Conservation (phyloP, 1,140 invertebrate species). For the Paramacrobiotus metropolitanus region DNA sequence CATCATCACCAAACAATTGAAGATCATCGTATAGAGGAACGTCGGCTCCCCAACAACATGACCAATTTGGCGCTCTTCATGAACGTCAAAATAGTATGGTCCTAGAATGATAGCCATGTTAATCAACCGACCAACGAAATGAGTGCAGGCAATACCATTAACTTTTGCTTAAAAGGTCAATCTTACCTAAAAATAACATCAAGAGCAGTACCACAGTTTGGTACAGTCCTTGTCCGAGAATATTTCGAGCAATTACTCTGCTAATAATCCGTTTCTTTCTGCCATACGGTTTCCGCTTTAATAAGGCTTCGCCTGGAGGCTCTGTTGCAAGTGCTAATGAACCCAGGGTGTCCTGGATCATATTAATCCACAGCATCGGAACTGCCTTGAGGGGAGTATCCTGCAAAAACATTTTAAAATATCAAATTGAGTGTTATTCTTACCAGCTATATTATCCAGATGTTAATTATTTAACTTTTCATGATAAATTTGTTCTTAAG, state of each 20-base stretch:
- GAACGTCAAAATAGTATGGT: neutral
- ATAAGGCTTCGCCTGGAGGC: constrained; percentile 50
- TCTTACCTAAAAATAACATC: neutral
- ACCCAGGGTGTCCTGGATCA: constrained; percentile 98
- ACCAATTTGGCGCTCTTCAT: neutral
- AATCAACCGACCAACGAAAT: too few relatives aligned
- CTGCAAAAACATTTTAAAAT: constrained; percentile 53
- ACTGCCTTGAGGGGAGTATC: constrained; percentile 98
- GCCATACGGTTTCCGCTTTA: neutral
- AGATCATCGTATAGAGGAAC: neutral
- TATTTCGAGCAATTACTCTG: neutral
- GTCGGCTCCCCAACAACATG: neutral
- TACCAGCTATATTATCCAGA: too few relatives aligned
- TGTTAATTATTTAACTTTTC: too few relatives aligned
- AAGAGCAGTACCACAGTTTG: neutral
- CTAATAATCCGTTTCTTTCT: neutral
- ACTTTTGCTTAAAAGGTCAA: too few relatives aligned
- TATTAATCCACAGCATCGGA: constrained; percentile 96
- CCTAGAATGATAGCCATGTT: too few relatives aligned
- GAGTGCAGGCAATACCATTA: too few relatives aligned
- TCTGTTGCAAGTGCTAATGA: constrained; percentile 99
- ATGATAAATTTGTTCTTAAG: too few relatives aligned
- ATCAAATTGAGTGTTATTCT: too few relatives aligned
- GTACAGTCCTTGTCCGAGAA: neutral
- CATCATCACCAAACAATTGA: neutral